Evolutionary conservation across 2,113 vertebrate species (phyloP).

Genomic region (Tricholaema leucomelas): DNA sequence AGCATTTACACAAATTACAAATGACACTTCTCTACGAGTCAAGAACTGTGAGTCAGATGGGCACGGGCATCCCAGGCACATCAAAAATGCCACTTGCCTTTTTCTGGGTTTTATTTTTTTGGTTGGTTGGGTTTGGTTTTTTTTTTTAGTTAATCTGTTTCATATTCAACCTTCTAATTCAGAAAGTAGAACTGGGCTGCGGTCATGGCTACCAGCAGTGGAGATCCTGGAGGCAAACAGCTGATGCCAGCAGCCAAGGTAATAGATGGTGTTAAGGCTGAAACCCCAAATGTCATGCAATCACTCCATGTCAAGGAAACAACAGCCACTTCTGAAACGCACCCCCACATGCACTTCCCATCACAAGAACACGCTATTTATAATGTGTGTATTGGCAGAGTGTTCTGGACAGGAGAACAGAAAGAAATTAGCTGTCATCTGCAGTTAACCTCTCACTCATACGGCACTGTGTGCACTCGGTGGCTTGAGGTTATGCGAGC

Average conservation of each 20-base stretch:
- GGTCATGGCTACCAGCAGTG: neutral
- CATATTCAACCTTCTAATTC: neutral
- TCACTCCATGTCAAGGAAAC: neutral
- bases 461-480: neutral
- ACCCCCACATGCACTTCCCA: neutral
- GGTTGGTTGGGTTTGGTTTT: no score
- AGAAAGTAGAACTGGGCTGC: neutral
- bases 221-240: neutral
- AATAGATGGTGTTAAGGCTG: neutral
- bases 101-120: neutral
- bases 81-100: neutral
- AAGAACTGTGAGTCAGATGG: constrained; percentile 22
- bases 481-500: constrained; percentile 38
- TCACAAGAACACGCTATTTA: constrained; percentile 8
- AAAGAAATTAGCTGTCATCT: constrained; percentile 60
- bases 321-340: neutral
- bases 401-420: constrained; percentile 31
- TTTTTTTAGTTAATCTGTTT: neutral
- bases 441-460: constrained; percentile 40
- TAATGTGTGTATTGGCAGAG: neutral
- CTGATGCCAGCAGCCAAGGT: neutral
- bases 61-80: neutral
- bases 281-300: neutral
- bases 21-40: neutral
- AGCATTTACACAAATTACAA: neutral